These are phyloP conservation scores for Leptinotarsa tumamoca DNA, from an alignment of 2,888 invertebrate species.

Conservation along the genomic window DNA sequence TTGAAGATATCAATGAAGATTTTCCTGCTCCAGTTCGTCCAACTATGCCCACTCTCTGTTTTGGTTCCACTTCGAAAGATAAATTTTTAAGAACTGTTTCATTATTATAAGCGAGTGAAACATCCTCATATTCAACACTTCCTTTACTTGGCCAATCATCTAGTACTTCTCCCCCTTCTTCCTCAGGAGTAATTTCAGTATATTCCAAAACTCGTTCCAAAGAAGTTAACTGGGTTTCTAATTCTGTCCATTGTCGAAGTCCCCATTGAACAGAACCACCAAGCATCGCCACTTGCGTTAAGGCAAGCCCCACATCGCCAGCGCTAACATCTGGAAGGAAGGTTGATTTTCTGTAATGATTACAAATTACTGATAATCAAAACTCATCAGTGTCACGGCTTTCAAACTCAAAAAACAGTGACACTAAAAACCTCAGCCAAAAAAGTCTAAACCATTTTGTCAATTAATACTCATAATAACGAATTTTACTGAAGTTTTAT, in stretches of 20 bases:
- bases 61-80: constrained; percentile 74
- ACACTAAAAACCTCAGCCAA: no score
- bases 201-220: constrained; percentile 80
- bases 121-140: constrained; percentile 74
- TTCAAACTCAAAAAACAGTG: no score
- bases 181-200: constrained; percentile 66
- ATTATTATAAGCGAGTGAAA: constrained; percentile 79
- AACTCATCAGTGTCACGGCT: no score
- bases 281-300: constrained; percentile 82
- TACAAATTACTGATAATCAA: no score
- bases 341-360: no score
- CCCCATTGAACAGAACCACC: constrained; percentile 76
- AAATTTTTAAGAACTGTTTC: constrained; percentile 80
- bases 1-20: constrained; percentile 78
- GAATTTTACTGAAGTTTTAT: no score
- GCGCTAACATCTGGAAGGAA: constrained; percentile 49
- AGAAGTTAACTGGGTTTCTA: constrained; percentile 84
- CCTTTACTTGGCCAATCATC: constrained; percentile 80
- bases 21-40: constrained; percentile 89
- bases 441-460: no score
- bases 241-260: constrained; percentile 86
- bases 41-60: constrained; percentile 81
- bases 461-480: no score
- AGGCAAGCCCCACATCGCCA: constrained; percentile 70
- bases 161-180: constrained; percentile 64